These are phyloP conservation scores for Ceratina japonica DNA, from an alignment of 1,140 invertebrate genomes.

Conservation along the genomic window DNA sequence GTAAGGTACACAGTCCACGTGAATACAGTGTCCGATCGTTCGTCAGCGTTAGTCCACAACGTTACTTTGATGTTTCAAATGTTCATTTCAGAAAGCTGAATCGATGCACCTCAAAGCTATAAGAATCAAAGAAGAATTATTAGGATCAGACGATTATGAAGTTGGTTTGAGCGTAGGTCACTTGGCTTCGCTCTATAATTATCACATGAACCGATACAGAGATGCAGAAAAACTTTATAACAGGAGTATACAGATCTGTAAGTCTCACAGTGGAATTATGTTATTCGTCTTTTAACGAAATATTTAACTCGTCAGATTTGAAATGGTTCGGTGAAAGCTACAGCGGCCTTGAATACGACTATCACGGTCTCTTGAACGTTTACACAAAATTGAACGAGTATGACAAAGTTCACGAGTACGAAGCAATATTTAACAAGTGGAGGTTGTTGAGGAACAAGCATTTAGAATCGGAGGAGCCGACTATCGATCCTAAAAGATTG, in stretches of 20 bases:
- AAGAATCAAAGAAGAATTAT: slow-evolving; percentile 91
- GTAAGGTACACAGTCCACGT: no score
- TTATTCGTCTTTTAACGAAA: neutral
- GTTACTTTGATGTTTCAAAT: neutral
- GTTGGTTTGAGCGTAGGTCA: slow-evolving; percentile 95
- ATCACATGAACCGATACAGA: slow-evolving; percentile 92
- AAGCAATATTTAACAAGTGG: slow-evolving; percentile 87
- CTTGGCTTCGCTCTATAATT: slow-evolving; percentile 95
- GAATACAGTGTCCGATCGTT: no score
- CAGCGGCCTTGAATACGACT: slow-evolving; percentile 96
- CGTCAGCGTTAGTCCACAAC: no score
- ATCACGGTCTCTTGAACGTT: slow-evolving; percentile 91
- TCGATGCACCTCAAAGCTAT: slow-evolving; percentile 95
- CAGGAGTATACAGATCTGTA: slow-evolving; percentile 93
- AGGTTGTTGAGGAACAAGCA: slow-evolving; percentile 80
- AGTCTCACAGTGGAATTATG: slow-evolving; percentile 64
- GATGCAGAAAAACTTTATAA: slow-evolving; percentile 93
- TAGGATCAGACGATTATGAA: slow-evolving; percentile 94
- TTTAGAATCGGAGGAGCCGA: slow-evolving; percentile 76
- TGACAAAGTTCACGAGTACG: slow-evolving; percentile 87
- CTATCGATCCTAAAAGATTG: slow-evolving; percentile 71
- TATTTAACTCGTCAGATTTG: slow-evolving; percentile 81
- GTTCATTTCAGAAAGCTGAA: slow-evolving; percentile 86
- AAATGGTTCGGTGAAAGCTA: slow-evolving; percentile 93
- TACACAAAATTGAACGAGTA: slow-evolving; percentile 86